phyloP scores from a whole-genome alignment of 2,888 invertebrate genomes.

The Drosophila mercatorum region DNA sequence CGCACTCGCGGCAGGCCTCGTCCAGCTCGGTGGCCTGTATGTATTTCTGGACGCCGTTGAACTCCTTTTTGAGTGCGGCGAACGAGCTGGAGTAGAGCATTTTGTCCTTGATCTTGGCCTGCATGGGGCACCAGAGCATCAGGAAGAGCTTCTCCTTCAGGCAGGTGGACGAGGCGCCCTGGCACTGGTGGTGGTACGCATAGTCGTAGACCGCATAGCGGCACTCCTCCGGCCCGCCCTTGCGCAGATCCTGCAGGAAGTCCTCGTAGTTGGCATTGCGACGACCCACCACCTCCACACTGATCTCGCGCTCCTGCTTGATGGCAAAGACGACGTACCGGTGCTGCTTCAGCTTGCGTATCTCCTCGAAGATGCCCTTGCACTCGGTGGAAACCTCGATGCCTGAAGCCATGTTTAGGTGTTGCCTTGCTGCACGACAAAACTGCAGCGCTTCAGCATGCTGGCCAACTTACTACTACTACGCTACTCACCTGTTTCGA shows the following conservation, averaged over 20 bases:
- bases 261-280: slow-evolving; percentile 47
- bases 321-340: slow-evolving; percentile 53
- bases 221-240: slow-evolving; percentile 42
- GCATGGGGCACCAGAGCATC: slow-evolving; percentile 59
- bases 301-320: slow-evolving; percentile 35
- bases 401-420: slow-evolving; percentile 51
- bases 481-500: background rate
- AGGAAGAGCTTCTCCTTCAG: slow-evolving; percentile 57
- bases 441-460: background rate
- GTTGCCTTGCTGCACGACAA: background rate
- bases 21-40: slow-evolving; percentile 62
- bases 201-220: slow-evolving; percentile 62
- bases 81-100: slow-evolving; percentile 61
- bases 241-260: slow-evolving; percentile 45
- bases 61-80: slow-evolving; percentile 37
- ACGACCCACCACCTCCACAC: slow-evolving; percentile 41
- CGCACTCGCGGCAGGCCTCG: slow-evolving; percentile 37
- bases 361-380: slow-evolving; percentile 45
- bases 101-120: slow-evolving; percentile 52
- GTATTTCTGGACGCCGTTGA: slow-evolving; percentile 52
- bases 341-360: slow-evolving; percentile 44
- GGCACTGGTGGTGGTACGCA: slow-evolving; percentile 43
- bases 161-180: slow-evolving; percentile 35
- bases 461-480: background rate
- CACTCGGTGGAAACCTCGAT: slow-evolving; percentile 43